Evolutionary conservation across 2,888 invertebrate genomes (phyloP), one percentile per base, ranked within the genome.

Genomic region (Eugnorisma glareosa): DNA sequence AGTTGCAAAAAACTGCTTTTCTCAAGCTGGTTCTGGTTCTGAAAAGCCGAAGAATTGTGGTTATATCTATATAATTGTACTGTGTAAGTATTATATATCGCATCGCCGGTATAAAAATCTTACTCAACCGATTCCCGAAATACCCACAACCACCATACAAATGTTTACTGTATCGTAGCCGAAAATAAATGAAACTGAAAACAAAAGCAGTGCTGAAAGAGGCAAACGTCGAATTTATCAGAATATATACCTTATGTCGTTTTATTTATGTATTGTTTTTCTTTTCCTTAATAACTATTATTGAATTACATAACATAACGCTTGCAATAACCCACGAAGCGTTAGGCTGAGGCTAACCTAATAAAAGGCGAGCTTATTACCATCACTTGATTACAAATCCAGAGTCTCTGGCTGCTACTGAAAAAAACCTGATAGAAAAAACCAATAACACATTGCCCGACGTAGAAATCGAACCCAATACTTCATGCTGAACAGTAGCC

Each of bases 51-150:
- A 35, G 24, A 67, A 79, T 24, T 45, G 11, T 18, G 18, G 24
- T 59, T 43, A 54, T 67, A 43, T 35, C 15, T 24, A 59, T 24
- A 64, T 75, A 15, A 59, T 59, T 66, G 61, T 68, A 57, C 31
- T n/a, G 37, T 28, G 63, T 79, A 66, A 57, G 40, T 79, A 35
- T 54, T 79, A 35, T 54, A 40, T 64, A 51, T 54, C 63, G 71
- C 73, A 51, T 66, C 72, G 57, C 68, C 54, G 40, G 51, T 64
- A 78, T 73, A 81, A 87, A 87, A 76, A 79, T 81, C 28, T 79
- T 84, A 81, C 77, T 81, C 77, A 76, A 86, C 72, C 59, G 59
- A 45, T 68, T 76, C 83, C 73, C 40, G 68, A 80, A 87, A 87
- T 87, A 87, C 70, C 67, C 45, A 40, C 40, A 71, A 75, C 71